These are phyloP conservation scores for Hemicentrotus pulcherrimus DNA, from an alignment of 35 echinoderm and acorn worm genomes.

Conservation along the genomic window DNA sequence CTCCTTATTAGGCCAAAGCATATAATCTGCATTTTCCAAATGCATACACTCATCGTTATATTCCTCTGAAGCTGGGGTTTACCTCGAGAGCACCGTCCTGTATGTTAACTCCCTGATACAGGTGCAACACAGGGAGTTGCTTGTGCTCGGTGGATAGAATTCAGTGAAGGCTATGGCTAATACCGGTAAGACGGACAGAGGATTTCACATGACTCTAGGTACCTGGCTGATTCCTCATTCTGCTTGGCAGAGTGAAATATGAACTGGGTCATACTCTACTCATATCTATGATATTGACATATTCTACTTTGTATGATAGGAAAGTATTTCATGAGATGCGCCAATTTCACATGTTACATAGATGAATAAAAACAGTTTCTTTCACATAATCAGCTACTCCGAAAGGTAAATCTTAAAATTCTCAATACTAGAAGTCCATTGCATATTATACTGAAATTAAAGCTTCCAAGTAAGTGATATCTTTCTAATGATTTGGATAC, in stretches of 20 bases:
- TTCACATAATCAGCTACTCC: no score
- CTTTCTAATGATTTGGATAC: no score
- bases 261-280: not conserved
- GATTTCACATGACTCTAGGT: not conserved
- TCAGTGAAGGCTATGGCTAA: not conserved
- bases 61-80: not conserved
- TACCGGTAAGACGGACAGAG: not conserved
- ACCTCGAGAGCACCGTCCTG: not conserved
- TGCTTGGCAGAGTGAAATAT: not conserved
- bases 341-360: no score
- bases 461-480: no score
- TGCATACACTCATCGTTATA: not conserved
- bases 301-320: not conserved
- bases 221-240: not conserved
- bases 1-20: not conserved
- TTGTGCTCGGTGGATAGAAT: not conserved
- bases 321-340: not conserved
- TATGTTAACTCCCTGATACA: not conserved
- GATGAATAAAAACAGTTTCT: no score
- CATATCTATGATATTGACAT: not conserved
- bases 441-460: no score
- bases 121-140: not conserved
- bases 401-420: no score
- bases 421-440: no score
- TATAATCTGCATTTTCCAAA: slow-evolving; percentile 12